These are phyloP conservation scores for Drosophila parabipectinata DNA, from an alignment of 1,140 invertebrate species.

Conservation along the genomic window DNA sequence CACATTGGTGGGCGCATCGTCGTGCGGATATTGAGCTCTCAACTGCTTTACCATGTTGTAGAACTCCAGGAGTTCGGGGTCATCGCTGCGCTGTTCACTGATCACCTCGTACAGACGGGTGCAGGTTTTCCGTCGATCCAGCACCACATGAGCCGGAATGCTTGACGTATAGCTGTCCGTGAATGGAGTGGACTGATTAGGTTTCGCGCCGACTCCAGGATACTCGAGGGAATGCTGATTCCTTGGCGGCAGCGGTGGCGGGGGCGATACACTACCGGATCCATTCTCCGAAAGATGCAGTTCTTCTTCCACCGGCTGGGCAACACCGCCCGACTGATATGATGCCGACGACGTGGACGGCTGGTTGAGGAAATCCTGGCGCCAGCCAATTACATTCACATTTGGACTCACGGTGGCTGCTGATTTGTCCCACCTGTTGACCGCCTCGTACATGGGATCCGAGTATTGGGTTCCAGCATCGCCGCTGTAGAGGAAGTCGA, in stretches of 20 bases:
- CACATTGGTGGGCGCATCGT: slow-evolving; percentile 90
- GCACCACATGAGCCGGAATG: slow-evolving; percentile 73
- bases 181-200: slow-evolving; percentile 21
- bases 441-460: slow-evolving; percentile 90
- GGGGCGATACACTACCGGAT: slow-evolving; percentile 56
- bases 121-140: slow-evolving; percentile 84
- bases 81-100: slow-evolving; percentile 87
- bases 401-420: slow-evolving; percentile 84
- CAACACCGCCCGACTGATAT: not conserved
- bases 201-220: slow-evolving; percentile 12
- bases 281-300: slow-evolving; percentile 11
- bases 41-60: slow-evolving; percentile 88
- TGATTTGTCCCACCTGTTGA: slow-evolving; percentile 88
- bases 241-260: slow-evolving; percentile 85
- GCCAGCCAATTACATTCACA: slow-evolving; percentile 86
- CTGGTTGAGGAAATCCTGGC: slow-evolving; percentile 58
- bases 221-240: slow-evolving; percentile 77
- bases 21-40: slow-evolving; percentile 87
- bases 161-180: slow-evolving; percentile 75
- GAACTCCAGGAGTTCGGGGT: slow-evolving; percentile 91
- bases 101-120: slow-evolving; percentile 90
- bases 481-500: slow-evolving; percentile 92
- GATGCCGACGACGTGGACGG: slow-evolving; percentile 20
- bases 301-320: not conserved
- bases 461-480: slow-evolving; percentile 89